Percentiles rank a stretch among this genome's conserved stretches.
These are phyloP conservation scores for Spea multiplicata DNA, from an alignment of 2,113 vertebrate species.

Conservation along the genomic window DNA sequence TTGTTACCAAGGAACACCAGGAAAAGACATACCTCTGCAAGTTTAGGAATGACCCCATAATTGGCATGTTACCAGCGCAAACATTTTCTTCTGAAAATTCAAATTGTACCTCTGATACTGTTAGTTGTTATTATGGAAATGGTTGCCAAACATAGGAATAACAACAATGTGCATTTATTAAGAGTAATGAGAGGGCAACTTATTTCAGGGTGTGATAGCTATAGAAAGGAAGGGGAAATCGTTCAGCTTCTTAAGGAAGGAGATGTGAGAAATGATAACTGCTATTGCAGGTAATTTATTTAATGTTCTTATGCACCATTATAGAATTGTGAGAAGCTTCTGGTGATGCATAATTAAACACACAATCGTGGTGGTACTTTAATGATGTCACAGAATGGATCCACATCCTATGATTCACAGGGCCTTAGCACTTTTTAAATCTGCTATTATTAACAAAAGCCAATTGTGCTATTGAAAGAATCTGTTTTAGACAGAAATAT, in stretches of 20 bases:
- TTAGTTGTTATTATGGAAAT: slow-evolving; percentile 59
- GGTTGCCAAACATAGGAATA: slow-evolving; percentile 55
- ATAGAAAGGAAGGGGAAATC: neutral
- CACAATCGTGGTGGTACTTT: too few species aligned
- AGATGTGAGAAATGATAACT: neutral
- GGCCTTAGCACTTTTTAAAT: too few species aligned
- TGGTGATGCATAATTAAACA: too few species aligned
- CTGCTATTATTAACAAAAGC: too few species aligned
- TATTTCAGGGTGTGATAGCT: neutral
- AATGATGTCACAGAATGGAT: too few species aligned
- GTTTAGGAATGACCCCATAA: slow-evolving; percentile 65
- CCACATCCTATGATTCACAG: too few species aligned
- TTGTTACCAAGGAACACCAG: slow-evolving; percentile 68
- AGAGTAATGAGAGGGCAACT: slow-evolving; percentile 11
- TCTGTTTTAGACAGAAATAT: too few species aligned
- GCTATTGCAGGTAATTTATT: neutral
- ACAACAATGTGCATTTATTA: slow-evolving; percentile 46
- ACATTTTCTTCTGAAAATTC: slow-evolving; percentile 62
- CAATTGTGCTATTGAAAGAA: too few species aligned
- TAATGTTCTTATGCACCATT: too few species aligned
- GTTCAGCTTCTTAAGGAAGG: neutral
- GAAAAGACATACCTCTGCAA: slow-evolving; percentile 63
- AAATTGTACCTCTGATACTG: slow-evolving; percentile 55
- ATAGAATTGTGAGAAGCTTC: too few species aligned
- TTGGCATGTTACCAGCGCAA: slow-evolving; percentile 59